Base-by-base conservation (phyloP, 2,888 invertebrate genomes). In the Drosophila incognita region DNA sequence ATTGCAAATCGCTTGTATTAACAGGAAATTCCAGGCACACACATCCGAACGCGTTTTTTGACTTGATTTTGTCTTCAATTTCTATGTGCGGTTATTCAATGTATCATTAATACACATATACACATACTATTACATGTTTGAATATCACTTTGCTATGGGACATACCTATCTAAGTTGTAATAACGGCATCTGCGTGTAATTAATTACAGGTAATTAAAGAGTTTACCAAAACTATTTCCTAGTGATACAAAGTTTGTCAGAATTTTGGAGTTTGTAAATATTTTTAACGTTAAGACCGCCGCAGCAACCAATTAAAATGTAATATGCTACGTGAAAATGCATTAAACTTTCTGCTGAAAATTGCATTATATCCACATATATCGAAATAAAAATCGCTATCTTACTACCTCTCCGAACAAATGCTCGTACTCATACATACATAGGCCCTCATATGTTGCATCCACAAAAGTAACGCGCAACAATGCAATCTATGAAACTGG, bases 401-500 rank as follows among this genome's bases (percentile, higher is more conserved):
- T 62, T 61, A 57, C 58, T 33, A 61, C 36, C 13, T 33, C 4
- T 42, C 10, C 29, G 53, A 46, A 52, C 42, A 40, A 49, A 60
- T 49, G 18, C 33, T 46, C 27, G 33, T 35, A 69, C 46, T 24
- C 24, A 24, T 52, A 73, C 15, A 59, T 24, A 13, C 18, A 27
- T 29, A 40, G 35, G 21, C 59, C 59, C 69, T 52, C 65, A 54
- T 46, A 61, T 48, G 51, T 49, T 48, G 59, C 56, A 69, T 42
- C 38, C 33, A 64, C 54, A 64, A 66, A 52, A 60, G 27, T 60
- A 61, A 35, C 27, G 42, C 31, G 46, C 36, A 59, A 58, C 57
- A 58, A 35, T 76, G 61, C 73, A 66, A 53, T 54, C 57, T 57
- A 61, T 64, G 33, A 79, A 88, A 84, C 84, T 74, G 79, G 89